A percentile compares a stretch with the other conserved stretches of the same genome.
phyloP scores from a whole-genome alignment of 2,797 vertebrate species.

The Synanceia verrucosa region DNA sequence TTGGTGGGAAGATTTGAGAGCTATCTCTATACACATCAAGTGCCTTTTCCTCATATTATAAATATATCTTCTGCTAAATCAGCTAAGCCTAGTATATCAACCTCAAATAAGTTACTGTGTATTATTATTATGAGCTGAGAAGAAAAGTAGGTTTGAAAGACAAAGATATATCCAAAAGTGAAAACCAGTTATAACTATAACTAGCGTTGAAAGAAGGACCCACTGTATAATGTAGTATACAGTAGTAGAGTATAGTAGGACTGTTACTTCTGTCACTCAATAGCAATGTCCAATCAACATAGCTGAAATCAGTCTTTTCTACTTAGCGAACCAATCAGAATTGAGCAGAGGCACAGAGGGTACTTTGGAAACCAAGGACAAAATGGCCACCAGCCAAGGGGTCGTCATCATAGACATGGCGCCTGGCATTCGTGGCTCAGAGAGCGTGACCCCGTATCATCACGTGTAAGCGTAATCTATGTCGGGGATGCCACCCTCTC shows the following conservation, averaged over 20 bases:
- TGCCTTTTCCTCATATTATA: slow-evolving; percentile 76
- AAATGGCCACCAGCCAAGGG: slow-evolving; percentile 64
- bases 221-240: slow-evolving; percentile 74
- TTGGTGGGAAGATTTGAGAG: slow-evolving; percentile 77
- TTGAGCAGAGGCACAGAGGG: slow-evolving; percentile 87
- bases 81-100: slow-evolving; percentile 79
- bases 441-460: slow-evolving; percentile 69
- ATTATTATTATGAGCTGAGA: slow-evolving; percentile 77
- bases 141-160: slow-evolving; percentile 78
- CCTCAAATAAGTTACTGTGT: slow-evolving; percentile 81
- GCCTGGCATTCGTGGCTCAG: slow-evolving; percentile 57
- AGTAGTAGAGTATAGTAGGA: slow-evolving; percentile 73
- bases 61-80: slow-evolving; percentile 79
- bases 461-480: slow-evolving; percentile 94
- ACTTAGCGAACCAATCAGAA: slow-evolving; percentile 81
- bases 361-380: slow-evolving; percentile 85
- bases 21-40: slow-evolving; percentile 83
- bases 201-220: slow-evolving; percentile 73
- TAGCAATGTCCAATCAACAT: slow-evolving; percentile 69
- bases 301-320: slow-evolving; percentile 72
- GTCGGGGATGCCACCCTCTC: slow-evolving; percentile 92
- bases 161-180: slow-evolving; percentile 76
- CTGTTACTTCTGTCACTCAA: slow-evolving; percentile 76
- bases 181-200: slow-evolving; percentile 77
- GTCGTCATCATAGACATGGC: slow-evolving; percentile 49